phyloP scores from a whole-genome alignment of 2,888 invertebrate genomes.

The Drosophila ochracea region DNA sequence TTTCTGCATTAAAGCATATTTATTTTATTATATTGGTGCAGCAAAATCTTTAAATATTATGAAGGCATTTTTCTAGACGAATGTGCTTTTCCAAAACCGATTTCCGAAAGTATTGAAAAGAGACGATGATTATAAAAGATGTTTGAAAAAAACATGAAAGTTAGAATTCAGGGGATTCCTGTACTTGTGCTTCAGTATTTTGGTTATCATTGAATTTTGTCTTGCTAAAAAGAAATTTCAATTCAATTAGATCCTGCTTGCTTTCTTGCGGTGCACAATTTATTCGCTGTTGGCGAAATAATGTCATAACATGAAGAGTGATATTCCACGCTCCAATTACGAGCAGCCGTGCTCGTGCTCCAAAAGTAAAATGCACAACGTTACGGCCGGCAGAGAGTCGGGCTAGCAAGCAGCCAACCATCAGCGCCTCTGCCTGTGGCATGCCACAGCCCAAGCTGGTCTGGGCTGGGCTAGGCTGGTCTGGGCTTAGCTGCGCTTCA shows the following conservation, averaged over 20 bases:
- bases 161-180: not conserved
- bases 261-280: conserved; percentile 70
- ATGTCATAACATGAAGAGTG: conserved; percentile 84
- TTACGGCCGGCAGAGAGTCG: conserved; percentile 40
- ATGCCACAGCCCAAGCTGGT: conserved; percentile 8
- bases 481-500: conserved; percentile 30
- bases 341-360: conserved; percentile 68
- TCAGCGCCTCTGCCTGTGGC: conserved; percentile 27
- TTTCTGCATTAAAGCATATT: not conserved
- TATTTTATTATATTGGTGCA: not conserved
- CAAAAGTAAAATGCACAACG: conserved; percentile 69
- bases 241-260: not conserved
- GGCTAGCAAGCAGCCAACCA: conserved; percentile 24
- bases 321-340: conserved; percentile 84
- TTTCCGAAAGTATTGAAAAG: not conserved
- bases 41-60: not conserved
- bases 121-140: not conserved
- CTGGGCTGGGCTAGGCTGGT: conserved; percentile 4
- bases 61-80: not conserved
- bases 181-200: not conserved
- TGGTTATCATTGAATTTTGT: not conserved
- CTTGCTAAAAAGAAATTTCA: not conserved
- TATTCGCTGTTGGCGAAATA: conserved; percentile 78
- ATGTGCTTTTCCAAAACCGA: not conserved
- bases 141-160: not conserved